Evolutionary conservation across 2,797 vertebrate species (phyloP).

Genomic region (Pogoniulus pusillus): DNA sequence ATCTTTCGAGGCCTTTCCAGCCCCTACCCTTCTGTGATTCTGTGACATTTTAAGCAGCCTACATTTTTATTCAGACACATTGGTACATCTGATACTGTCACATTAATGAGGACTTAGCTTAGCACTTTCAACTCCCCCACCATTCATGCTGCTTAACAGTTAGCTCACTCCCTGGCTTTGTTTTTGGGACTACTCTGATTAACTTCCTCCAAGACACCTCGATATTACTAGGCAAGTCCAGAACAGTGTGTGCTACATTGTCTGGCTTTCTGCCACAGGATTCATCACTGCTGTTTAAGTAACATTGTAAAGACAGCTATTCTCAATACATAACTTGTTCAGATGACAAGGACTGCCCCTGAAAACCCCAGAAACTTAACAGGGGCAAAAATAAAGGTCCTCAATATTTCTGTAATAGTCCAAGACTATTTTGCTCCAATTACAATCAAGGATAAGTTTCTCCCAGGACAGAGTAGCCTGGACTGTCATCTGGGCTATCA

Average conservation of each 20-base stretch:
- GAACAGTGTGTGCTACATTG: not conserved
- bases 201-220: not conserved
- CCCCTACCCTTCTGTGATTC: no score
- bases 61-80: not conserved
- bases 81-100: not conserved
- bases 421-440: not conserved
- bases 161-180: not conserved
- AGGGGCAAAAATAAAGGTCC: not conserved
- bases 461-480: not conserved
- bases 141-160: not conserved
- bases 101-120: not conserved
- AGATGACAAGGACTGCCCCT: accelerated
- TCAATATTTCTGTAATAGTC: not conserved
- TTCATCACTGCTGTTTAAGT: not conserved
- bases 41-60: not conserved
- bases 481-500: not conserved
- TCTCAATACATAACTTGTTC: not conserved
- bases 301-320: not conserved
- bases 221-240: not conserved
- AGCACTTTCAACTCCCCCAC: not conserved
- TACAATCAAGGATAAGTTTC: not conserved
- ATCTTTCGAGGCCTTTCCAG: no score
- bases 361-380: not conserved
- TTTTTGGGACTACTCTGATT: not conserved
- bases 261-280: not conserved